Percentiles rank a stretch among this genome's conserved stretches.
These are phyloP conservation scores for Novumbra hubbsi DNA, from an alignment of 2,797 vertebrate genomes.

Conservation along the genomic window DNA sequence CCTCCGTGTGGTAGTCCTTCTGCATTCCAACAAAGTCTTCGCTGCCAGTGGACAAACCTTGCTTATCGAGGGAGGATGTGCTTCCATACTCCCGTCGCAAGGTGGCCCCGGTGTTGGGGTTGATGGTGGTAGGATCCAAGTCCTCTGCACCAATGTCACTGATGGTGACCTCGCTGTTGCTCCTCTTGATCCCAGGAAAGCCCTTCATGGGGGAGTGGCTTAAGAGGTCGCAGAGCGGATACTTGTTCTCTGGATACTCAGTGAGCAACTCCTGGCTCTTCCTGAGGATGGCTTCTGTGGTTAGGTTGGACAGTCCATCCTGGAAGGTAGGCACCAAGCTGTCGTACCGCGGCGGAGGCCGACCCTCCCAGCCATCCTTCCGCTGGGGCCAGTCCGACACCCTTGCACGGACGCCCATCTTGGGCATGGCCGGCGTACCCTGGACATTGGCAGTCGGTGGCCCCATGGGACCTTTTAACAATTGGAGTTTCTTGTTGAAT, in stretches of 20 bases:
- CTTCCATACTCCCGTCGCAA: constrained; percentile 84
- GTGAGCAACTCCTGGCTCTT: constrained; percentile 66
- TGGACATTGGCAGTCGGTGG: constrained; percentile 67
- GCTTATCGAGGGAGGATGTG: constrained; percentile 83
- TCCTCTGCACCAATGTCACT: constrained; percentile 84
- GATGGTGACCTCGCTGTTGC: constrained; percentile 86
- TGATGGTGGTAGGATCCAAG: constrained; percentile 80
- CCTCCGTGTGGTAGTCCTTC: constrained; percentile 81
- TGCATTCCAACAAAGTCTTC: constrained; percentile 91
- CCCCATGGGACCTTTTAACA: constrained; percentile 78
- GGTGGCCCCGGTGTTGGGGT: constrained; percentile 82
- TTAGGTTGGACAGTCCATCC: constrained; percentile 70
- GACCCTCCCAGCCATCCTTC: constrained; percentile 78
- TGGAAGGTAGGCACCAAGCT: constrained; percentile 62
- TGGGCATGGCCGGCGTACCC: constrained; percentile 81
- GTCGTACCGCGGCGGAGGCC: constrained; percentile 68
- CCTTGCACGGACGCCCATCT: constrained; percentile 84
- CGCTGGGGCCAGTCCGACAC: constrained; percentile 85
- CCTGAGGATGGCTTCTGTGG: constrained; percentile 40
- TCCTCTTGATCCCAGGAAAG: constrained; percentile 81
- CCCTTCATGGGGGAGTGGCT: constrained; percentile 76
- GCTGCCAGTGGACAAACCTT: constrained; percentile 77
- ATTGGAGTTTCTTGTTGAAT: constrained; percentile 81
- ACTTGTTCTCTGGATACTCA: constrained; percentile 73
- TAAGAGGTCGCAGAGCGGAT: constrained; percentile 74